Evolutionary conservation across 2,797 vertebrate species (phyloP).

Genomic region (Mormyrus proboscirostris): DNA sequence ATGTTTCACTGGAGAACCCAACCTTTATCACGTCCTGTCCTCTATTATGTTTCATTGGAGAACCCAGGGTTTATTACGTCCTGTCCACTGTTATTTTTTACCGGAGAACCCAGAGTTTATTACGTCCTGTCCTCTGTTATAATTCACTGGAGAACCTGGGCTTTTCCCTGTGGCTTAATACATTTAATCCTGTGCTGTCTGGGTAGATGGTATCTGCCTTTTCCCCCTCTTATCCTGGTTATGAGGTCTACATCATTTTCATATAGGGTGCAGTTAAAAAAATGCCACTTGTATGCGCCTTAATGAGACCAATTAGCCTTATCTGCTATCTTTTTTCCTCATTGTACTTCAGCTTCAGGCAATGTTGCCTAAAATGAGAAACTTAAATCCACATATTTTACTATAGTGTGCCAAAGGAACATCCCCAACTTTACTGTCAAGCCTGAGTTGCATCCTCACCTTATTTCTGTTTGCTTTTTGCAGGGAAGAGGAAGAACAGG

Average conservation of each 20-base stretch:
- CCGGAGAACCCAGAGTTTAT: background rate
- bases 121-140: background rate
- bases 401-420: background rate
- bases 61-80: background rate
- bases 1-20: background rate
- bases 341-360: background rate
- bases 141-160: background rate
- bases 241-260: background rate
- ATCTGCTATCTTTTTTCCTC: background rate
- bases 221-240: background rate
- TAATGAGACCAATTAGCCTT: background rate
- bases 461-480: conserved; percentile 32
- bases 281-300: background rate
- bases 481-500: conserved; percentile 51
- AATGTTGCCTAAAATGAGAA: background rate
- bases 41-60: background rate
- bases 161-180: background rate
- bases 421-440: background rate
- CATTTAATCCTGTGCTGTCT: background rate
- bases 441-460: background rate
- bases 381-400: background rate
- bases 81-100: background rate
- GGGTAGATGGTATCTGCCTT: background rate
- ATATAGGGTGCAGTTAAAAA: background rate
- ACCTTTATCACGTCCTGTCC: background rate